Evolutionary conservation across 2,113 vertebrate genomes (phyloP).

Genomic region (Erinaceus europaeus): DNA sequence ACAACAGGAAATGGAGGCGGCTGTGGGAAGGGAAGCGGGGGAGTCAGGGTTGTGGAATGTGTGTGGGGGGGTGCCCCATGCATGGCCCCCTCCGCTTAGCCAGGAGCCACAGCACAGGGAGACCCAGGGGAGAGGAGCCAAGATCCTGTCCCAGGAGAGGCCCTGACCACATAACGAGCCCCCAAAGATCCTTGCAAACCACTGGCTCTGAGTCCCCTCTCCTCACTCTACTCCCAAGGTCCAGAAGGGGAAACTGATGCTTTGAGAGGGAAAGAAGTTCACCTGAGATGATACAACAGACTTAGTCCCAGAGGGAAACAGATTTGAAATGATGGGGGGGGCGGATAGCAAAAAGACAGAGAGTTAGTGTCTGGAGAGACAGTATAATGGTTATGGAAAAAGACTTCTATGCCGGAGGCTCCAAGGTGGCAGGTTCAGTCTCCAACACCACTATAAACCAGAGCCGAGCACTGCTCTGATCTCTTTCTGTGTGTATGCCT

Average conservation of each 20-base stretch:
- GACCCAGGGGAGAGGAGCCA: slow-evolving; percentile 14
- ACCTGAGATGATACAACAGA: background rate
- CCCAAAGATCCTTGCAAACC: background rate
- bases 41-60: slow-evolving; percentile 60
- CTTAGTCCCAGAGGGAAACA: background rate
- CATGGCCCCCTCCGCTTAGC: slow-evolving; percentile 20
- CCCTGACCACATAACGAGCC: background rate
- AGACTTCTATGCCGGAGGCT: too few relatives aligned
- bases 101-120: background rate
- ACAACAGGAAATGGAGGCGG: slow-evolving; percentile 48
- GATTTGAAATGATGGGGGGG: too few relatives aligned
- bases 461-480: too few relatives aligned
- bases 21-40: slow-evolving; percentile 66
- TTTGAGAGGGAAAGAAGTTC: background rate
- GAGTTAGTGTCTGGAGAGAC: too few relatives aligned
- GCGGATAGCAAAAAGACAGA: too few relatives aligned
- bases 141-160: background rate
- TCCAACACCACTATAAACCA: too few relatives aligned
- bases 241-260: slow-evolving; percentile 34
- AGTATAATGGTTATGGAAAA: too few relatives aligned
- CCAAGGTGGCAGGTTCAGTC: too few relatives aligned
- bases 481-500: too few relatives aligned
- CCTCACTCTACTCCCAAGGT: background rate
- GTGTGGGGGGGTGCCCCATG: slow-evolving; percentile 44
- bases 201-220: background rate